Evolutionary conservation across 2,113 vertebrate genomes (phyloP).

Genomic region (Bothrops jararaca): DNA sequence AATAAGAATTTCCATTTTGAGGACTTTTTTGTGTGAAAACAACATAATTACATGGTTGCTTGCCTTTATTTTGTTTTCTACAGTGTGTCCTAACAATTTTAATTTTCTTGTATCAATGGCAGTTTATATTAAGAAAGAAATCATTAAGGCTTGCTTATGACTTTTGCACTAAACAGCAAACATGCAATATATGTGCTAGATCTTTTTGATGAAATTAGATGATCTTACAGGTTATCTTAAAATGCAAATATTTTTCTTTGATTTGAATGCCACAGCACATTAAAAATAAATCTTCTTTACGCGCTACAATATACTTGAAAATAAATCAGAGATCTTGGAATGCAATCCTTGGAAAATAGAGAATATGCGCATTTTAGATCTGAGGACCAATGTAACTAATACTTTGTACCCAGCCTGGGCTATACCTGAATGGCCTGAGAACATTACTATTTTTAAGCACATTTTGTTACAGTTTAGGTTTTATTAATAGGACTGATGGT

Average conservation of each 20-base stretch:
- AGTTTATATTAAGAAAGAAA: not conserved
- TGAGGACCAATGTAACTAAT: not conserved
- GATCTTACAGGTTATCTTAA: not conserved
- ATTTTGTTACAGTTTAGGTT: conserved; percentile 9
- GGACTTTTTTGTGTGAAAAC: not conserved
- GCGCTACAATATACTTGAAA: not conserved
- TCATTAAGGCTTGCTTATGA: not conserved
- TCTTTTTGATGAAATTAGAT: not conserved
- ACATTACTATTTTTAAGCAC: not conserved
- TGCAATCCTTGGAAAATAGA: not conserved
- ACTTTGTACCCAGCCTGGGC: not conserved
- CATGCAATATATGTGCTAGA: too few relatives aligned
- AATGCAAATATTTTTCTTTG: not conserved
- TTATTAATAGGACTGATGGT: not conserved
- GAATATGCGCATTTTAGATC: not conserved
- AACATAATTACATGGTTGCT: not conserved
- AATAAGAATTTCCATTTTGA: not conserved
- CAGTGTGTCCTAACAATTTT: not conserved
- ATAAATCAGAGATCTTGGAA: not conserved
- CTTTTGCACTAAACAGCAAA: not conserved
- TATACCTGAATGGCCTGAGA: not conserved
- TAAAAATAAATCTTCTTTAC: not conserved
- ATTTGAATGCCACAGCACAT: not conserved
- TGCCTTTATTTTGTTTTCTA: conserved; percentile 2
- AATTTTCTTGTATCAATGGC: not conserved